A percentile compares a stretch with the other conserved stretches of the same genome.
Conservation (phyloP, 2,797 vertebrate genomes). For the Harpagifer antarcticus region DNA sequence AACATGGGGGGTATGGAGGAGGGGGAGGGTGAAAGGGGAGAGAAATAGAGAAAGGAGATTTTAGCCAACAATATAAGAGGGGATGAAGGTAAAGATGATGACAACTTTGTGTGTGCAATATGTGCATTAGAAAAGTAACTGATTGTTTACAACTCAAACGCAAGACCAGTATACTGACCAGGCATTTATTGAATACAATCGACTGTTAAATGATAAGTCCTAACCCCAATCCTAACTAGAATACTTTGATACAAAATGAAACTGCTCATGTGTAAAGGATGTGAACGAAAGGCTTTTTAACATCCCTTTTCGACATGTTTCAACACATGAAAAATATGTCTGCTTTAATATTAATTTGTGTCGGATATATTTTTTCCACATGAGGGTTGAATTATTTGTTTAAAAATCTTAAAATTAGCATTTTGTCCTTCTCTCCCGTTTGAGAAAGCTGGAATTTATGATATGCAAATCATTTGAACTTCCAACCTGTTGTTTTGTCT, state of each 20-base stretch:
- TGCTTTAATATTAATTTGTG: background rate
- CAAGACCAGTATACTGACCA: background rate
- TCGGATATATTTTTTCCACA: background rate
- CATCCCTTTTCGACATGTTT: background rate
- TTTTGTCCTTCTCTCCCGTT: background rate
- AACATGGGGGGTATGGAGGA: slow-evolving; percentile 45
- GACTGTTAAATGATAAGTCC: background rate
- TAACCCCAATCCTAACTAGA: background rate
- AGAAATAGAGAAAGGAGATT: slow-evolving; percentile 44
- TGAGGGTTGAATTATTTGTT: background rate
- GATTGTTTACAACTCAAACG: background rate
- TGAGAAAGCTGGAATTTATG: background rate
- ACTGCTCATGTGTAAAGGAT: background rate
- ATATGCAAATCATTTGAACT: background rate
- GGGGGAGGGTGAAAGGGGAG: slow-evolving; percentile 28
- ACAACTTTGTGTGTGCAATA: slow-evolving; percentile 10
- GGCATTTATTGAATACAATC: background rate
- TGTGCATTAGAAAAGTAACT: background rate
- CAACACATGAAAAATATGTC: background rate
- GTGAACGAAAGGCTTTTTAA: background rate
- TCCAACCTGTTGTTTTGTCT: background rate
- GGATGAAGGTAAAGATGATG: slow-evolving; percentile 46
- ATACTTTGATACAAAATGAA: background rate
- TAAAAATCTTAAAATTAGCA: background rate
- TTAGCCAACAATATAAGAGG: slow-evolving; percentile 50